phyloP scores from a whole-genome alignment of 2,888 invertebrate species.

The Oeneis ivallda region DNA sequence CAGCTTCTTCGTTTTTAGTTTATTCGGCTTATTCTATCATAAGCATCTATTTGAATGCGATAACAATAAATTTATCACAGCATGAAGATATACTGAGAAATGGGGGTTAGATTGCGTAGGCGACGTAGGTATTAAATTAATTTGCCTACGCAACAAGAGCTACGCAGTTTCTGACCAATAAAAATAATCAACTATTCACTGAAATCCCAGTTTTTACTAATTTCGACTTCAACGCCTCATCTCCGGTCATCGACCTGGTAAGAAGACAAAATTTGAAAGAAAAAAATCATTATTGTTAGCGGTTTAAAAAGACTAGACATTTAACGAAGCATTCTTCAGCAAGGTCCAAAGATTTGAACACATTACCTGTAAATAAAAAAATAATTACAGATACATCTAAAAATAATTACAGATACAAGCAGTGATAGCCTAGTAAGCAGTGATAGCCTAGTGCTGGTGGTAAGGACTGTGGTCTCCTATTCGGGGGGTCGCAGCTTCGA shows the following conservation, averaged over 20 bases:
- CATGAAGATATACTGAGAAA: not conserved
- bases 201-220: not conserved
- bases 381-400: too few relatives aligned
- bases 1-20: not conserved
- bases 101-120: constrained; percentile 12
- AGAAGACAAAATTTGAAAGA: constrained; percentile 6
- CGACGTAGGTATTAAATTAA: not conserved
- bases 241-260: constrained; percentile 24
- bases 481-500: too few relatives aligned
- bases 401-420: too few relatives aligned
- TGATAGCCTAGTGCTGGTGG: too few relatives aligned
- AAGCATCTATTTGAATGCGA: not conserved
- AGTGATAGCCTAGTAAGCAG: too few relatives aligned
- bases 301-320: not conserved
- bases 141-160: not conserved
- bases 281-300: constrained; percentile 12
- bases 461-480: too few relatives aligned
- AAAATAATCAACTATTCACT: constrained; percentile 11
- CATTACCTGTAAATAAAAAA: too few relatives aligned
- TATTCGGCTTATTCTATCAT: not conserved
- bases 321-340: too few relatives aligned
- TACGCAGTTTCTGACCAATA: constrained; percentile 9
- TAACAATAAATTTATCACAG: constrained; percentile 1
- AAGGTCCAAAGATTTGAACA: too few relatives aligned
- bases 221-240: constrained; percentile 2